Evolutionary conservation across 1,140 invertebrate genomes (phyloP), one percentile per base, ranked within the genome.

Genomic region (Drosophila nigromelanica): DNA sequence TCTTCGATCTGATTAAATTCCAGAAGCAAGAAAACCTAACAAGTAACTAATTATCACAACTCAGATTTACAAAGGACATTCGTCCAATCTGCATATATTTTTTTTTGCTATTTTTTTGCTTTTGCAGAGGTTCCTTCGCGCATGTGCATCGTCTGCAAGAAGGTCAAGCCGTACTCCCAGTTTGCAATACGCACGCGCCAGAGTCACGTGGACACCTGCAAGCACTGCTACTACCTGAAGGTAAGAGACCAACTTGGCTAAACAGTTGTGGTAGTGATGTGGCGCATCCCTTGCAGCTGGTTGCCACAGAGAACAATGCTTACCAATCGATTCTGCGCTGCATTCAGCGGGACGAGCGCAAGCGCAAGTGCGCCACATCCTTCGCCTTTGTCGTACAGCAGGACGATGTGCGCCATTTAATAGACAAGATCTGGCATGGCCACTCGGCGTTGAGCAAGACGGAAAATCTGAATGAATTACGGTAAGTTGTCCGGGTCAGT

Each of bases 391-490:
- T 94, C 6, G 86, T 95, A 67, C 93, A 94, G 70, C 67, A 93
- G 21, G 90, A 92, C 8, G 94, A 95, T 73, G 93, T 95, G 73
- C 93, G 94, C 69, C 92, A 94, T 64, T 91, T 95, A 6, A 92
- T 95, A 7, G 93, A 93, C n/a, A 89, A 93, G 45, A 94, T 95
- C 18, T 95, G 95, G 95, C 94, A 94, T 56, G 92, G 93, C 3
- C 94, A 93, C 76, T 95, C 95, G 7, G 92, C 93, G 2, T 79
- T 95, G 2, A 94, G 93, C 59, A 94, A 94, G 67, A 90, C 91
- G 2, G 79, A 91, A 43, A 93, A 94, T 74, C 78, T 94, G 1
- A 92, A 92, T 35, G 71, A 92, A 12, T 79, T 95, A n/a, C 89
- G 93, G 67, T 90, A 56, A 37, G 18, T 39, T 35, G 4, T 0